These are phyloP conservation scores for Acanthaster planci DNA, from an alignment of 35 echinoderm and acorn worm genomes.

Conservation along the genomic window DNA sequence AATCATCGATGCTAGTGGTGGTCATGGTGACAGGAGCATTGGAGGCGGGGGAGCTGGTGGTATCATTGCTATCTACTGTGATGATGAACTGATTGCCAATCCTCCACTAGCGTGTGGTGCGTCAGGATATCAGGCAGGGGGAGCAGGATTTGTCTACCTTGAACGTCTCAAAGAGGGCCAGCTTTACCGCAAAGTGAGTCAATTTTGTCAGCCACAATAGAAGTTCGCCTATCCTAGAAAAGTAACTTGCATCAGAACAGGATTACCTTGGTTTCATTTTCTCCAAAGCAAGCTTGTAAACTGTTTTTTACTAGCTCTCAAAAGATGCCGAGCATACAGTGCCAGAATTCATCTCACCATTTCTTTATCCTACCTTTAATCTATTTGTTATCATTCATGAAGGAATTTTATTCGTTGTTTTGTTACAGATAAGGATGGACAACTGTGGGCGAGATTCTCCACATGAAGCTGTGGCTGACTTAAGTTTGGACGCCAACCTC, in stretches of 20 bases:
- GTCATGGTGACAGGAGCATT: constrained; percentile 23
- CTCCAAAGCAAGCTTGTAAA: too few species aligned
- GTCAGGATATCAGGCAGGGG: constrained; percentile 67
- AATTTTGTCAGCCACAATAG: too few species aligned
- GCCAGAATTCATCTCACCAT: too few species aligned
- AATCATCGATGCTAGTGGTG: constrained; percentile 57
- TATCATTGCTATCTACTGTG: constrained; percentile 59
- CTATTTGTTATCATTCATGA: too few species aligned
- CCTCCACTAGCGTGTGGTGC: constrained; percentile 58
- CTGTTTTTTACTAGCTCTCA: too few species aligned
- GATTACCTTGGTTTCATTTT: too few species aligned
- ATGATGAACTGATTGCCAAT: constrained; percentile 22
- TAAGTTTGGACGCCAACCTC: constrained; percentile 17
- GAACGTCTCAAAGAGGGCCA: neutral
- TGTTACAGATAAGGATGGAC: constrained; percentile 55
- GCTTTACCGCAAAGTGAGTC: constrained; percentile 41
- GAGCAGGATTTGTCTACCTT: constrained; percentile 56
- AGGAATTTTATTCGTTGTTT: neutral
- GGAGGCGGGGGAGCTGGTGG: constrained; percentile 80
- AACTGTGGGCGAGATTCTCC: constrained; percentile 54
- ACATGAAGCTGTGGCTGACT: constrained; percentile 23
- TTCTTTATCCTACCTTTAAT: too few species aligned
- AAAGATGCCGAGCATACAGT: too few species aligned
- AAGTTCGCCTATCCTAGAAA: too few species aligned
- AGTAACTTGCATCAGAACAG: too few species aligned